Evolutionary conservation across 2,797 vertebrate genomes (phyloP).

Genomic region (Heteromormyrus szaboi): DNA sequence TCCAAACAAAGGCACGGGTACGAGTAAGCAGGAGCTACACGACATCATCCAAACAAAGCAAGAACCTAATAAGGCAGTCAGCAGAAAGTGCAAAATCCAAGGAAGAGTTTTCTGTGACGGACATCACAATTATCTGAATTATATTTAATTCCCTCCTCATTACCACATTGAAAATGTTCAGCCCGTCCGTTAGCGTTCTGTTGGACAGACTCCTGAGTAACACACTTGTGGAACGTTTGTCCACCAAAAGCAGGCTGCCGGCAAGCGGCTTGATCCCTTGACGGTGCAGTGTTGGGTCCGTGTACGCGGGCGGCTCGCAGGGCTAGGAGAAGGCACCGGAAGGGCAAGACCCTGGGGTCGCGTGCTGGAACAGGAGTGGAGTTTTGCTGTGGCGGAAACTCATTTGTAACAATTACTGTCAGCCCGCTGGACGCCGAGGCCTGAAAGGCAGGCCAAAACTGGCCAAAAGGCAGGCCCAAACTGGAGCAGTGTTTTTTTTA

Average conservation of each 20-base stretch:
- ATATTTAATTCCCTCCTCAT: not conserved
- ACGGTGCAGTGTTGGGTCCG: not conserved
- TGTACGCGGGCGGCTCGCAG: not conserved
- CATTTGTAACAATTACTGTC: conserved; percentile 88
- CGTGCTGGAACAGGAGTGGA: conserved; percentile 72
- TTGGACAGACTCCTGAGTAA: not conserved
- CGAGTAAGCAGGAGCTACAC: not conserved
- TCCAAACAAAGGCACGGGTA: not conserved
- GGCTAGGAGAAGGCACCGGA: not conserved
- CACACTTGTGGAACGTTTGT: not conserved
- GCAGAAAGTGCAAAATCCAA: not conserved
- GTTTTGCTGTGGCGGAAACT: conserved; percentile 74
- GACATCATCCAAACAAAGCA: not conserved
- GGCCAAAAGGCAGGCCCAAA: conserved; percentile 69
- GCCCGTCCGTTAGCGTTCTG: not conserved
- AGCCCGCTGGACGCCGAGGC: conserved; percentile 69
- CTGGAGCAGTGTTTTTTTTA: conserved; percentile 48
- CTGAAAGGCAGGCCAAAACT: conserved; percentile 69
- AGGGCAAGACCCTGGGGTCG: not conserved
- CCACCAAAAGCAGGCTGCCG: not conserved
- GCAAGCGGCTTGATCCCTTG: not conserved
- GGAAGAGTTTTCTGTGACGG: not conserved
- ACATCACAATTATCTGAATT: not conserved
- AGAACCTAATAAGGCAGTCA: not conserved
- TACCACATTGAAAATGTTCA: not conserved